These are phyloP conservation scores for Geotria australis DNA, from an alignment of 2,797 vertebrate species.

Conservation along the genomic window DNA sequence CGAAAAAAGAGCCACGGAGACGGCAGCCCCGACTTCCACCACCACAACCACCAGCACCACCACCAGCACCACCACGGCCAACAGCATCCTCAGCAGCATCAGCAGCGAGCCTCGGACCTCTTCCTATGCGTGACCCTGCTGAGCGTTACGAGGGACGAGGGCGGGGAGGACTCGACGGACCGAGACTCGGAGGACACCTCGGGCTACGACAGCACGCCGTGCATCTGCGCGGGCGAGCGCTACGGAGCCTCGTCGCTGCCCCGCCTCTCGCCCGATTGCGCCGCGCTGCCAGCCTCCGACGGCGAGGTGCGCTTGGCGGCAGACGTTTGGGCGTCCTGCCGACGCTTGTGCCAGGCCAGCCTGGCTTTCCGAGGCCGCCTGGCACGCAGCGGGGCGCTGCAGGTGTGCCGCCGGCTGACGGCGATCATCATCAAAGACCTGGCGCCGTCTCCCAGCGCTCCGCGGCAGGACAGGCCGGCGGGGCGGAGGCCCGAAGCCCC, in stretches of 20 bases:
- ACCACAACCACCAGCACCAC: too few species aligned
- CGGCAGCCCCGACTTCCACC: too few species aligned
- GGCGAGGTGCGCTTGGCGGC: slow-evolving; percentile 40
- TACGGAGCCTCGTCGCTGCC: slow-evolving; percentile 12
- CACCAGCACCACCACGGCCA: too few species aligned
- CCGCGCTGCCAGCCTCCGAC: slow-evolving; percentile 33
- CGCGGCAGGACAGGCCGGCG: too few species aligned
- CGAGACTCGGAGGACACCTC: slow-evolving; percentile 71
- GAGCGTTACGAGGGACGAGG: too few species aligned
- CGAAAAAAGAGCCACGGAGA: too few species aligned
- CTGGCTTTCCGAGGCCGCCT: slow-evolving; percentile 66
- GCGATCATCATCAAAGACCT: slow-evolving; percentile 55
- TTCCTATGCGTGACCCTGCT: too few species aligned
- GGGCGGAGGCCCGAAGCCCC: too few species aligned
- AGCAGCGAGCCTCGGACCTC: too few species aligned
- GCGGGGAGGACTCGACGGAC: too few species aligned
- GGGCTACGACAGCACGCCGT: slow-evolving; percentile 76
- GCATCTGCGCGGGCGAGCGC: slow-evolving; percentile 32
- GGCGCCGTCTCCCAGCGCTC: slow-evolving; percentile 5
- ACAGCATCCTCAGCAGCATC: too few species aligned
- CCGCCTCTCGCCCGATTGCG: slow-evolving; percentile 36
- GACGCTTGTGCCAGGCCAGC: slow-evolving; percentile 38
- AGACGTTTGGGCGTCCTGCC: slow-evolving; percentile 61
- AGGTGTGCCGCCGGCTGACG: slow-evolving; percentile 41
- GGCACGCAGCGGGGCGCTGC: slow-evolving; percentile 49